Conservation (phyloP, 2,113 vertebrate genomes). For the Cephalopholis sonnerati region DNA sequence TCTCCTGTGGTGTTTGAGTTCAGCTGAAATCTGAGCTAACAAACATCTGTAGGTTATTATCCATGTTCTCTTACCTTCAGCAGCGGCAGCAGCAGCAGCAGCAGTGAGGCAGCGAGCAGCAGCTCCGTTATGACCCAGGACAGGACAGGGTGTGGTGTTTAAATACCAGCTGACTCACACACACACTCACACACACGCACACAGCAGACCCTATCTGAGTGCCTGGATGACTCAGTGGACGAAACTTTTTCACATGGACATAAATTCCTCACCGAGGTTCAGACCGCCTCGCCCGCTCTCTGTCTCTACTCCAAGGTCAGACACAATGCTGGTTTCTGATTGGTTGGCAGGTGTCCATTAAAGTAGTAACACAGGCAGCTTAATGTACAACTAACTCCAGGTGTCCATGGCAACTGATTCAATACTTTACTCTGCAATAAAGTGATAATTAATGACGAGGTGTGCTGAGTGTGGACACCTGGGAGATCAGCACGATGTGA, state of each 20-base stretch:
- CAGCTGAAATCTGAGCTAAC: neutral
- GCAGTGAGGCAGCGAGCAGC: slow-evolving; percentile 53
- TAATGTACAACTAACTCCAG: no score
- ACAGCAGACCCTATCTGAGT: neutral
- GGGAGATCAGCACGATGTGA: no score
- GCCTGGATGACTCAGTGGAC: slow-evolving; percentile 47
- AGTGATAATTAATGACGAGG: no score
- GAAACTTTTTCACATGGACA: slow-evolving; percentile 55
- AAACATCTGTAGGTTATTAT: neutral
- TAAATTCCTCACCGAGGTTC: slow-evolving; percentile 54
- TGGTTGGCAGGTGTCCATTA: neutral
- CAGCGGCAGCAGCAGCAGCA: slow-evolving; percentile 37
- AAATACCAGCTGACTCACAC: slow-evolving; percentile 71
- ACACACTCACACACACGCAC: slow-evolving; percentile 32
- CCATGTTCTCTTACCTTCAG: slow-evolving; percentile 73
- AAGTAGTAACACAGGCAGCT: no score
- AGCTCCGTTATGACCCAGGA: slow-evolving; percentile 66
- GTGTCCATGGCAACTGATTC: no score
- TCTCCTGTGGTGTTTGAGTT: no score
- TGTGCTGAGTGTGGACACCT: no score
- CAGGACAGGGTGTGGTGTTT: slow-evolving; percentile 79
- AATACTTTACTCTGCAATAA: no score
- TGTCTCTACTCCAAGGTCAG: neutral
- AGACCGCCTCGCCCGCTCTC: neutral
- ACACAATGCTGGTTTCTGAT: neutral